Conservation (phyloP, 2,888 invertebrate species). For the Netelia fuscicornis region DNA sequence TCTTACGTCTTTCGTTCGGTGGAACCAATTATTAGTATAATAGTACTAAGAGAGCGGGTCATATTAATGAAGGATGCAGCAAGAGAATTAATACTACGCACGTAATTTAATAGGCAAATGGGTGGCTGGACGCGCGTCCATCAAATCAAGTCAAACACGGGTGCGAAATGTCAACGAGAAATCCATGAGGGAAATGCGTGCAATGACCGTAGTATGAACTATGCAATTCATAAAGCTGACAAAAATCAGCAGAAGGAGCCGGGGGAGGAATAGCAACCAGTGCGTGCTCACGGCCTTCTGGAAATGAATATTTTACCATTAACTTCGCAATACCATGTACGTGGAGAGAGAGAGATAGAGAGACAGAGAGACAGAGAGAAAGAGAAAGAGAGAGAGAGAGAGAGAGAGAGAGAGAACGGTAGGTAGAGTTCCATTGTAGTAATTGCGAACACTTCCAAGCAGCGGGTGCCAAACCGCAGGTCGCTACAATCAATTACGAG, state of each 20-base stretch:
- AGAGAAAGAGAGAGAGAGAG: background rate
- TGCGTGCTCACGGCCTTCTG: constrained; percentile 64
- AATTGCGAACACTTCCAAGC: constrained; percentile 82
- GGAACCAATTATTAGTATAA: too few relatives aligned
- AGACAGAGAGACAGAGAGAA: background rate
- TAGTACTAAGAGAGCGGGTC: too few relatives aligned
- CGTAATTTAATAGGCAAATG: constrained; percentile 38
- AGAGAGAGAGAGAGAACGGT: background rate
- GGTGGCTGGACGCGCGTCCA: constrained; percentile 22
- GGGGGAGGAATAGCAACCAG: constrained; percentile 17
- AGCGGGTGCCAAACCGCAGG: constrained; percentile 82
- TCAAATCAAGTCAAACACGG: background rate
- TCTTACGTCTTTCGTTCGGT: too few relatives aligned
- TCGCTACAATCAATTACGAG: constrained; percentile 82
- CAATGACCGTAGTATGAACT: background rate
- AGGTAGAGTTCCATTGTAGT: constrained; percentile 78
- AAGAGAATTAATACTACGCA: constrained; percentile 38
- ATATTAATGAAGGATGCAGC: background rate
- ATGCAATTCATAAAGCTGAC: too few relatives aligned
- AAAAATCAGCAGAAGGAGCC: background rate
- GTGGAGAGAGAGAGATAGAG: too few relatives aligned
- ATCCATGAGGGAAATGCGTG: background rate
- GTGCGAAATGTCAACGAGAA: background rate
- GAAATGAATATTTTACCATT: constrained; percentile 80
- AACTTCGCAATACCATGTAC: constrained; percentile 54